Conservation (phyloP, 2,113 vertebrate genomes). For the Charadrius vociferus region DNA sequence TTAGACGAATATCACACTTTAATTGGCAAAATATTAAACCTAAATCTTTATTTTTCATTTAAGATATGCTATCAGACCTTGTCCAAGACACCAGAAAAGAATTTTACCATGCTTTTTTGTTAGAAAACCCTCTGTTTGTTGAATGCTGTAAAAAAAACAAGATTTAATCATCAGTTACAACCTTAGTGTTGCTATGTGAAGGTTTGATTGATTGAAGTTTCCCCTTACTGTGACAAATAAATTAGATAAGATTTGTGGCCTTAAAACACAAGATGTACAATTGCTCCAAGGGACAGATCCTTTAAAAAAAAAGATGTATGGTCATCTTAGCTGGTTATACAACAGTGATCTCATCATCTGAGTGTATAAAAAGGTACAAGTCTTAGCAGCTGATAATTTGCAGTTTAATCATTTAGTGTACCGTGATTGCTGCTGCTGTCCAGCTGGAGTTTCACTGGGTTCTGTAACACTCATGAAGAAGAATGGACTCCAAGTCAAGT, state of each 20-base stretch:
- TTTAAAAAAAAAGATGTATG: neutral
- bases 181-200: neutral
- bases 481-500: neutral
- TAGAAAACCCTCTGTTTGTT: neutral
- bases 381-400: neutral
- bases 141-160: neutral
- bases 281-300: neutral
- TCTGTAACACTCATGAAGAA: neutral
- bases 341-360: neutral
- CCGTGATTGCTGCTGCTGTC: neutral
- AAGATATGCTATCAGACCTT: neutral
- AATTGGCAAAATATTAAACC: neutral
- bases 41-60: neutral
- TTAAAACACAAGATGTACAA: neutral
- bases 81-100: neutral
- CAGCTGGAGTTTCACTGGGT: neutral
- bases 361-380: neutral
- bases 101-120: neutral
- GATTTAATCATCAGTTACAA: neutral
- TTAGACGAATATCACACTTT: neutral
- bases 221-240: neutral
- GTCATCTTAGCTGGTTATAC: neutral
- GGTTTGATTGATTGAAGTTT: neutral
- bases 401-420: neutral
- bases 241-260: neutral